phyloP scores from a whole-genome alignment of 1,140 invertebrate species.

The Probaryconus sp. region DNA sequence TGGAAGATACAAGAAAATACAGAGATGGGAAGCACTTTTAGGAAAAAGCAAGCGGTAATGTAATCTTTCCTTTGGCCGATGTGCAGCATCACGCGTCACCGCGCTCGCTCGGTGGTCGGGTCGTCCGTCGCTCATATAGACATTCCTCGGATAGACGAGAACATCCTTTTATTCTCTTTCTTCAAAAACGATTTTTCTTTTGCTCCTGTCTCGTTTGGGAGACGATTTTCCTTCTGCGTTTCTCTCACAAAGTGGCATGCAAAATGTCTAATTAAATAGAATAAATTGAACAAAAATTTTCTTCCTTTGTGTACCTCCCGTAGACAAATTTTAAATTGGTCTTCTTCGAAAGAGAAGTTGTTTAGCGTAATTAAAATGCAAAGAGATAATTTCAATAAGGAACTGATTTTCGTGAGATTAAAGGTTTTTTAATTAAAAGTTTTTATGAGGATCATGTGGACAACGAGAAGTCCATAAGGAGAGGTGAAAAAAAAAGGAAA shows the following conservation, averaged over 20 bases:
- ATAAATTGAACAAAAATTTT: too few species aligned
- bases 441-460: too few species aligned
- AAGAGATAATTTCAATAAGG: too few species aligned
- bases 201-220: conserved; percentile 10
- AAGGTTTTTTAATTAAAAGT: too few species aligned
- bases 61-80: conserved; percentile 78
- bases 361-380: too few species aligned
- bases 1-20: conserved; percentile 33
- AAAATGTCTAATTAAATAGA: too few species aligned
- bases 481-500: too few species aligned
- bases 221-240: conserved; percentile 2
- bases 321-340: too few species aligned
- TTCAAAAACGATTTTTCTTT: conserved; percentile 13
- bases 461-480: too few species aligned
- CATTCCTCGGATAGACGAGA: conserved; percentile 73
- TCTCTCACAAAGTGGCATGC: conserved; percentile 34
- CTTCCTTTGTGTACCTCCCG: too few species aligned
- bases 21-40: conserved; percentile 50
- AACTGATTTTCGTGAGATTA: too few species aligned
- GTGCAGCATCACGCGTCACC: conserved; percentile 78
- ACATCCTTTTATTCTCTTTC: conserved; percentile 53
- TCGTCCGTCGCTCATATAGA: conserved; percentile 75
- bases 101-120: conserved; percentile 65
- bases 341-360: too few species aligned
- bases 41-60: conserved; percentile 69